Conservation (phyloP, 2,888 invertebrate genomes). For the Drosophila borborema region DNA sequence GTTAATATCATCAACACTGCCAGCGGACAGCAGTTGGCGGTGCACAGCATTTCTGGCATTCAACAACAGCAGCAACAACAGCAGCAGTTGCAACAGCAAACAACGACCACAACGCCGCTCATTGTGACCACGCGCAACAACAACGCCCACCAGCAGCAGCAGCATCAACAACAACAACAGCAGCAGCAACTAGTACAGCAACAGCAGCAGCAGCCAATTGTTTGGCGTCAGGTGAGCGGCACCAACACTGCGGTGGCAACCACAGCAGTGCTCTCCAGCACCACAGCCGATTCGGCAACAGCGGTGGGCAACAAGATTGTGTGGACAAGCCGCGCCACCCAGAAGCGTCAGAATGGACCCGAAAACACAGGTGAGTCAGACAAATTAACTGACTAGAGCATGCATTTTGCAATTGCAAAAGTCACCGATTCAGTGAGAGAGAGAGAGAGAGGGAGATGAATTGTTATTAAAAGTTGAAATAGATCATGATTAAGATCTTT, state of each 20-base stretch:
- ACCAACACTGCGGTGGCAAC: constrained; percentile 72
- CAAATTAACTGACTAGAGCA: not conserved
- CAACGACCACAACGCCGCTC: constrained; percentile 60
- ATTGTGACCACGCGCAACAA: constrained; percentile 82
- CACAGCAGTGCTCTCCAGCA: constrained; percentile 74
- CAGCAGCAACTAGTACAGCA: constrained; percentile 69
- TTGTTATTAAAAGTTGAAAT: not conserved
- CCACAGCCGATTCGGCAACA: constrained; percentile 67
- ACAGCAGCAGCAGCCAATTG: constrained; percentile 74
- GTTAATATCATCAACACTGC: constrained; percentile 81
- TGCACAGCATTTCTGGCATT: constrained; percentile 78
- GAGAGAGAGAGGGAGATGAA: not conserved
- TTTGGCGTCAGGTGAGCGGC: constrained; percentile 83
- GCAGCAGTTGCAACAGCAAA: constrained; percentile 33
- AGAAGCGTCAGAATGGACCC: constrained; percentile 84
- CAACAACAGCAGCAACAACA: constrained; percentile 57
- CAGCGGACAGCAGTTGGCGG: constrained; percentile 82
- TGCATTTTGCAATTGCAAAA: not conserved
- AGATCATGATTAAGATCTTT: not conserved
- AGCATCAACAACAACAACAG: constrained; percentile 71
- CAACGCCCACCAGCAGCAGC: constrained; percentile 65
- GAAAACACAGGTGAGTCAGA: constrained; percentile 77
- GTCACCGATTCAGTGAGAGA: not conserved
- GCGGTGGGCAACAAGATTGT: constrained; percentile 81
- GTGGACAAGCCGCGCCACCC: constrained; percentile 81